Conservation (phyloP, 2,797 vertebrate species). For the Monodelphis domestica region DNA sequence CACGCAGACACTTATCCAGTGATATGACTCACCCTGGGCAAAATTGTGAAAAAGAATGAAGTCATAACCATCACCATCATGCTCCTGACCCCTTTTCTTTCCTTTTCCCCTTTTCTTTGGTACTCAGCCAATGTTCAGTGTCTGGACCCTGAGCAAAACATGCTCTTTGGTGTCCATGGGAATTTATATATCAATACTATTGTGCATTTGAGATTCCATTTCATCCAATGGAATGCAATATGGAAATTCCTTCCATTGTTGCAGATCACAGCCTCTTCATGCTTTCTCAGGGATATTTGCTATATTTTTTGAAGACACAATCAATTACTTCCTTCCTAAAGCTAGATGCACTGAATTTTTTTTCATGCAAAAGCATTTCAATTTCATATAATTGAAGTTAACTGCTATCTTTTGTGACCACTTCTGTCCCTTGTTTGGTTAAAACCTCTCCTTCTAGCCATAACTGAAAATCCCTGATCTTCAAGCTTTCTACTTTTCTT, state of each 20-base stretch:
- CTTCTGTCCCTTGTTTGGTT: neutral
- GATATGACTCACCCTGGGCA: neutral
- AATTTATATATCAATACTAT: constrained; percentile 4
- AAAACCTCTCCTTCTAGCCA: neutral
- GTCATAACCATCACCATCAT: neutral
- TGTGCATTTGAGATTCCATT: neutral
- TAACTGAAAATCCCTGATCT: neutral
- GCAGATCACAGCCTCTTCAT: neutral
- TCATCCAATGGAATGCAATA: neutral
- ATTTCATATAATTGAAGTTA: neutral
- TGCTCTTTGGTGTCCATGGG: neutral
- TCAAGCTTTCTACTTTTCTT: neutral
- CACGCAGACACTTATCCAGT: neutral
- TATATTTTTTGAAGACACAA: neutral
- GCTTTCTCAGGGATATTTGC: neutral
- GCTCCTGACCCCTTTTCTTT: neutral
- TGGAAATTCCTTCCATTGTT: neutral
- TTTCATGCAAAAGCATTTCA: neutral
- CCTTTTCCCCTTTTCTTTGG: neutral
- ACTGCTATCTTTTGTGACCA: neutral
- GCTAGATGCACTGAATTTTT: neutral
- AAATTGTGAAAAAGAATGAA: neutral
- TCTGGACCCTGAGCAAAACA: neutral
- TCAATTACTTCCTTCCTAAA: neutral
- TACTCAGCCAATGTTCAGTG: neutral